Evolutionary conservation across 2,113 vertebrate genomes (phyloP).

Genomic region (Misgurnus anguillicaudatus): DNA sequence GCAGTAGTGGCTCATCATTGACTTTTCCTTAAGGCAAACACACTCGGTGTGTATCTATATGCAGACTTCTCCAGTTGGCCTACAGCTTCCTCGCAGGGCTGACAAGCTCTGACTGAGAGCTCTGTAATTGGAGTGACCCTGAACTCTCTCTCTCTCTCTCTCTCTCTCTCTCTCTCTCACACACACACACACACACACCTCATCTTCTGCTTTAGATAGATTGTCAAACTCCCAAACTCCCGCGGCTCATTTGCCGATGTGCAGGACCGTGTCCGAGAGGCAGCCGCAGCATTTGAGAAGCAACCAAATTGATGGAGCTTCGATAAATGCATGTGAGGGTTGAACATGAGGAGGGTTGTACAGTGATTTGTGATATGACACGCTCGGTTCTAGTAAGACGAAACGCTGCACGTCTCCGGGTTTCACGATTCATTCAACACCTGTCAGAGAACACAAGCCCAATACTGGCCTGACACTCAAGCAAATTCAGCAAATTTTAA

Average conservation of each 20-base stretch:
- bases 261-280: slow-evolving; percentile 57
- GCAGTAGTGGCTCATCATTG: slow-evolving; percentile 5
- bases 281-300: slow-evolving; percentile 48
- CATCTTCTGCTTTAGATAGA: slow-evolving; percentile 49
- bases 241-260: slow-evolving; percentile 60
- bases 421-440: slow-evolving; percentile 33
- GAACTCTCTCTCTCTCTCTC: slow-evolving; percentile 11
- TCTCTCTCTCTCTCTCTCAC: neutral
- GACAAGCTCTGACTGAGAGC: slow-evolving; percentile 55
- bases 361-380: slow-evolving; percentile 28
- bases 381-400: slow-evolving; percentile 27
- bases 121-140: slow-evolving; percentile 64
- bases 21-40: slow-evolving; percentile 29
- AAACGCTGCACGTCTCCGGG: slow-evolving; percentile 23
- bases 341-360: neutral
- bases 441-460: slow-evolving; percentile 13
- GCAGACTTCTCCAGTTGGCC: slow-evolving; percentile 44
- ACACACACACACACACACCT: slow-evolving; percentile 25
- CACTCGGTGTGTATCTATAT: slow-evolving; percentile 22
- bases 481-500: slow-evolving; percentile 24
- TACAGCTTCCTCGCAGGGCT: slow-evolving; percentile 46
- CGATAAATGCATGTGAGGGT: slow-evolving; percentile 22
- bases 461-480: neutral
- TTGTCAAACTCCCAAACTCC: slow-evolving; percentile 59
- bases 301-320: slow-evolving; percentile 51